Percentiles rank a stretch among this genome's conserved stretches.
Evolutionary conservation across 2,888 invertebrate genomes (phyloP).

Genomic region (Entomobrya multifasciata): DNA sequence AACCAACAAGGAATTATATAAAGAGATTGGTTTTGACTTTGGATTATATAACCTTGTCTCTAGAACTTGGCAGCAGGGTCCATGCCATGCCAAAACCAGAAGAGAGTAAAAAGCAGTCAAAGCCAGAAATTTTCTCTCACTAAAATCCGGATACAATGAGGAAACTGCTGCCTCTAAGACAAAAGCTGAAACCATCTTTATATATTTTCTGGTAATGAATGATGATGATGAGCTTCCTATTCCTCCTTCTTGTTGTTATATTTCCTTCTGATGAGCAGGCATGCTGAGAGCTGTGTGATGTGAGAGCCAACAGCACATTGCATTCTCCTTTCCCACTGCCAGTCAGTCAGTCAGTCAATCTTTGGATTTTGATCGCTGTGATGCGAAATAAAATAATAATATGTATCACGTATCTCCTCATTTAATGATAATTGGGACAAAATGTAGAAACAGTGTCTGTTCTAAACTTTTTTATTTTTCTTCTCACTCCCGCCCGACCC

Average conservation of each 20-base stretch:
- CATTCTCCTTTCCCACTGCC: no score
- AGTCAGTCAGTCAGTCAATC: no score
- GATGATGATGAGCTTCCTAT: neutral
- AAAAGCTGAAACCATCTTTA: neutral
- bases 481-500: neutral
- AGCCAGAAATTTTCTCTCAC: neutral
- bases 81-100: neutral
- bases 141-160: no score
- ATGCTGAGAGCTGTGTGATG: neutral
- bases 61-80: neutral
- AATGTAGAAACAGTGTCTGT: neutral
- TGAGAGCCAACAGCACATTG: no score
- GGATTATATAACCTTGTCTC: neutral
- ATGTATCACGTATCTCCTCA: neutral
- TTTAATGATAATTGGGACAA: constrained; percentile 16
- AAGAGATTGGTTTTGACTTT: constrained; percentile 16
- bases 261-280: neutral
- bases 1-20: neutral
- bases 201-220: neutral
- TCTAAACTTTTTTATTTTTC: no score
- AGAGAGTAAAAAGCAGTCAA: neutral
- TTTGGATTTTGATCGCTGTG: no score
- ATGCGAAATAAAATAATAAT: no score
- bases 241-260: neutral
- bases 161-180: no score